Evolutionary conservation across 2,888 invertebrate genomes (phyloP), one percentile per base, ranked within the genome.

Genomic region (Panopea generosa): DNA sequence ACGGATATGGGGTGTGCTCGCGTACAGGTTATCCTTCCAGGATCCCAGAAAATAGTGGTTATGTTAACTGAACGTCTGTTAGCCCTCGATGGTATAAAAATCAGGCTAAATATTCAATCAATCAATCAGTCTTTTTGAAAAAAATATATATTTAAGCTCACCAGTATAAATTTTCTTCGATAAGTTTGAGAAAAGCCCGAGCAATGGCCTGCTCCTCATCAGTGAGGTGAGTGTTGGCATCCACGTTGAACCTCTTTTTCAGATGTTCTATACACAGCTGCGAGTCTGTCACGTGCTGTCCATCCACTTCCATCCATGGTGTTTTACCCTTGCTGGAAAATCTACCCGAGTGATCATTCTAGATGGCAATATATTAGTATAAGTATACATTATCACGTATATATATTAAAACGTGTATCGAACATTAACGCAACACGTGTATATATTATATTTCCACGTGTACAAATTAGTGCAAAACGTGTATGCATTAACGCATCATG

Each of bases 81-180:
- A n/a, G n/a, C n/a, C n/a, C n/a, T n/a, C n/a, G n/a, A n/a, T n/a
- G n/a, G n/a, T n/a, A n/a, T n/a, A n/a, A n/a, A n/a, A n/a, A n/a
- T n/a, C n/a, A n/a, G n/a, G n/a, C n/a, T n/a, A n/a, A n/a, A n/a
- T n/a, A n/a, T n/a, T n/a, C n/a, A n/a, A n/a, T n/a, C n/a, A n/a
- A n/a, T n/a, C n/a, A n/a, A n/a, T n/a, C n/a, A n/a, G n/a, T n/a
- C n/a, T n/a, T n/a, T n/a, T n/a, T n/a, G n/a, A n/a, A n/a, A n/a
- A n/a, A n/a, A n/a, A n/a, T n/a, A n/a, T n/a, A n/a, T 33, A 11
- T 11, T 3, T 27, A 55, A 27, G 33, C 82, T 74, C 84, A 93
- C 93, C 93, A 93, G 63, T 90, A 90, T 11, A 92, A 84, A 76
- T 93, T 91, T 73, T 93, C 92, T 61, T 93, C 93, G 0, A 88